Evolutionary conservation across 2,113 vertebrate genomes (phyloP), one percentile per base, ranked within the genome.

Genomic region (Chlorodrepanis virens): DNA sequence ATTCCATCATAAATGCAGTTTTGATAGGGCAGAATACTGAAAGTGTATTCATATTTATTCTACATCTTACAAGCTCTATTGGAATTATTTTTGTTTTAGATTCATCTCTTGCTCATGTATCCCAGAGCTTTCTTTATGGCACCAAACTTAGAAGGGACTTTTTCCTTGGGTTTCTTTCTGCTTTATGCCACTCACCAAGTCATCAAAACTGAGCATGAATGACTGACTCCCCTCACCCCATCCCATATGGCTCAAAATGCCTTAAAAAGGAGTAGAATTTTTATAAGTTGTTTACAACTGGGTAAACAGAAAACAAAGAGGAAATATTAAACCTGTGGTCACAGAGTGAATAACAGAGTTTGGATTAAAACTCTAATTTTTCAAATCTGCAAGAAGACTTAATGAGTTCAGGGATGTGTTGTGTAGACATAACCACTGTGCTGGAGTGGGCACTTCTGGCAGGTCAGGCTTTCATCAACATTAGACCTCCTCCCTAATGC

Each of bases 401-500:
- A 50, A 29, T 47, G 39, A 60, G 27, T n/a, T 75, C 29, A 45
- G 57, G 67, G 20, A n/a, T 63, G 33, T 31, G 42, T 8, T 56
- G 79, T 37, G 16, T 7, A 29, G 52, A 42, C 33, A 28, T 18
- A 53, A 27, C 7, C 23, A 14, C 25, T 0, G 0, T 59, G 12
- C 33, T 68, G 44, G 81, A 64, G 63, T 14, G 29, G 77, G 21
- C 18, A 25, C 42, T 45, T 82, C 21, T 61, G 31, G 22, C 56
- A 75, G 47, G 29, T 21, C 3, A 10, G 31, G 0, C 3, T 6
- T 0, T 23, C 2, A 0, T 40, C 60, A 18, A 22, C 33, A 20
- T 44, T 45, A 87, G 18, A 28, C 5, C 8, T 56, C 6, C 16
- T 37, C 35, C 47, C 4, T 15, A 27, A 44, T 6, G 28, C 31